Conservation (phyloP, 2,113 vertebrate genomes). For the Castor canadensis region DNA sequence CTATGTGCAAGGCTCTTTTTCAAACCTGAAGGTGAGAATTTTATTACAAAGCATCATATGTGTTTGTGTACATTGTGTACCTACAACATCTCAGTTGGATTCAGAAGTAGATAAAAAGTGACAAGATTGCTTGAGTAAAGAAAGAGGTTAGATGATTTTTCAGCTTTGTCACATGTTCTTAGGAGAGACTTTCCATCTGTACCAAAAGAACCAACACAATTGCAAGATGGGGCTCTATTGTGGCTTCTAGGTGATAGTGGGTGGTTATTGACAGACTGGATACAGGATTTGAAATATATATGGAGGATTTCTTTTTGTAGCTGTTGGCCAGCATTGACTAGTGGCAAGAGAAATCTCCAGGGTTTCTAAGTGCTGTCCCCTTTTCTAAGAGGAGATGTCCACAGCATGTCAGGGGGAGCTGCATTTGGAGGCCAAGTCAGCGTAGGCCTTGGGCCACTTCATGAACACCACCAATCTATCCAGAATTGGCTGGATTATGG, state of each 20-base stretch:
- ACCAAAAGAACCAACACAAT: neutral
- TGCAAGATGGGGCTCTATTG: neutral
- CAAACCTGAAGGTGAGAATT: neutral
- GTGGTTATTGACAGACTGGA: neutral
- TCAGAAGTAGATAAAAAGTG: neutral
- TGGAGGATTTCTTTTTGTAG: accelerated
- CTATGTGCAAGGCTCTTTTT: neutral
- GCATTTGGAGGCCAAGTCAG: neutral
- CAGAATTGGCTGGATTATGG: neutral
- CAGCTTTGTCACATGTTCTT: neutral
- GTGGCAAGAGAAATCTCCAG: neutral
- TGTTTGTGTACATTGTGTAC: no score
- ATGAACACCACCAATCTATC: neutral
- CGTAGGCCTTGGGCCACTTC: neutral
- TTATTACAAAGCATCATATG: no score
- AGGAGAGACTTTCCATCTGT: neutral
- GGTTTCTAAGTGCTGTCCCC: neutral
- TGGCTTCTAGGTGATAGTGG: neutral
- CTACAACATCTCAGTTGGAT: neutral
- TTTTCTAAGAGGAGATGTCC: neutral
- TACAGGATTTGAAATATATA: neutral
- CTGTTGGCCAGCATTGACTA: accelerated
- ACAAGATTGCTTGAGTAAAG: neutral
- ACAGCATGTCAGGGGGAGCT: neutral
- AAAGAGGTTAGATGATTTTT: neutral